phyloP scores from a whole-genome alignment of 1,140 invertebrate species.

The Coelopa frigida region DNA sequence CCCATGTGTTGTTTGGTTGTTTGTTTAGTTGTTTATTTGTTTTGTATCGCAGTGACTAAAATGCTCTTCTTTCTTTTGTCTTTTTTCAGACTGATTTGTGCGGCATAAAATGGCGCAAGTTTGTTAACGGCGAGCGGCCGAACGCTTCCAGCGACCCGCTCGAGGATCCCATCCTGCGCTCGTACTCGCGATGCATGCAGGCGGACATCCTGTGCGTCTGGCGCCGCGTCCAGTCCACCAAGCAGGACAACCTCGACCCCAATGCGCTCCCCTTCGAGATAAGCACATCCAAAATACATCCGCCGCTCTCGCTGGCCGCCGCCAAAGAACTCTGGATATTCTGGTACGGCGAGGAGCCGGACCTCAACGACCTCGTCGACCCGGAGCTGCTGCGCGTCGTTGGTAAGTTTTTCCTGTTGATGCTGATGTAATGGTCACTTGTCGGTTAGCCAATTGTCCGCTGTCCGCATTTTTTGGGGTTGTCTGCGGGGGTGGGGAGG shows the following conservation, averaged over 20 bases:
- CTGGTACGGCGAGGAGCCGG: constrained; percentile 97
- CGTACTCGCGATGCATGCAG: constrained; percentile 87
- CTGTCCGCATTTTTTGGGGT: neutral
- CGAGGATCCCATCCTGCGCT: constrained; percentile 87
- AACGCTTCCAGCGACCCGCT: constrained; percentile 60
- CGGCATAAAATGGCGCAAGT: constrained; percentile 98
- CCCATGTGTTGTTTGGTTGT: too few relatives aligned
- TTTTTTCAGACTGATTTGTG: constrained; percentile 84
- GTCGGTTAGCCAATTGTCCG: too few relatives aligned
- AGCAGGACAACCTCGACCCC: constrained; percentile 39
- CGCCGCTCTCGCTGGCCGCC: constrained; percentile 65
- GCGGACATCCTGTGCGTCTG: constrained; percentile 94
- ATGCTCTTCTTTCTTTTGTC: neutral
- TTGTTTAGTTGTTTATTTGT: neutral
- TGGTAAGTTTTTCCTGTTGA: constrained; percentile 52
- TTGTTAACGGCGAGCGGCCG: constrained; percentile 61
- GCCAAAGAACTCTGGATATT: constrained; percentile 98
- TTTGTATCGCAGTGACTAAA: neutral
- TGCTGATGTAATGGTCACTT: constrained; percentile 5
- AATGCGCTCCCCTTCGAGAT: constrained; percentile 41
- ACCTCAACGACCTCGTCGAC: constrained; percentile 73
- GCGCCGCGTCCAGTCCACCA: constrained; percentile 68
- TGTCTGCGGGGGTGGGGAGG: too few relatives aligned
- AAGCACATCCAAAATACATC: constrained; percentile 45
- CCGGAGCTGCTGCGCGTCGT: constrained; percentile 64